Evolutionary conservation across 2,113 vertebrate genomes (phyloP), one percentile per base, ranked within the genome.

Genomic region (Colaptes auratus): DNA sequence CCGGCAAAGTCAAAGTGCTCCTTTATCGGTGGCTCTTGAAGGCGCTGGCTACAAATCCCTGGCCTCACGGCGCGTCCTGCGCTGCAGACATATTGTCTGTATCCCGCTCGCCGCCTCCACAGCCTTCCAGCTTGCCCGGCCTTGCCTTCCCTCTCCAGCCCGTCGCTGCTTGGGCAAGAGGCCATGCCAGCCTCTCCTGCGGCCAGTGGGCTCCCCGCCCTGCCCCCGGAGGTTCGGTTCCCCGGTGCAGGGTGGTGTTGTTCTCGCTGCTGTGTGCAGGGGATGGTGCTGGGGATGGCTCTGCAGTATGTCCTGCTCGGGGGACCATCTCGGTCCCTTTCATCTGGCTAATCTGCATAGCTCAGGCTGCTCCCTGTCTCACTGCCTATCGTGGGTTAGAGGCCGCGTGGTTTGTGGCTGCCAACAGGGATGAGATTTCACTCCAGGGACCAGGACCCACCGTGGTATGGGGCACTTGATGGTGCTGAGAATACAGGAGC

Each of bases 61-160:
- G 80, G 70, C 58, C 25, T 11, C 55, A 20, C 15, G 35, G 50
- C 10, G 59, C 58, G 30, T 39, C 31, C 87, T 50, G 60, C 23
- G 70, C 87, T 53, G 86, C 94, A 36, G 95, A 92, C 94, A 78
- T 91, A 9, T 92, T 92, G 90, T 74, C 65, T 56, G 85, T 7
- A 64, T 19, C n/a, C 82, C 33, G 7, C 78, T 71, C 31, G 18
- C 35, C 27, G 30, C 66, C 55, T 10, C 89, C 31, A 19, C 63
- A 20, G n/a, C 86, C 42, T 28, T 44, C 77, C 84, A 46, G 21
- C 73, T 61, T 30, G 36, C 63, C 36, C 63, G 24, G 50, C 82
- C 18, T 10, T 28, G 6, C 89, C 74, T 74, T 77, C 52, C 42
- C 30, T 9, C 20, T 23, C 12, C 5, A 3, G 21, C 67, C 59